Base-by-base conservation (phyloP, 2,888 invertebrate species). In the Tryphoninae sp. region DNA sequence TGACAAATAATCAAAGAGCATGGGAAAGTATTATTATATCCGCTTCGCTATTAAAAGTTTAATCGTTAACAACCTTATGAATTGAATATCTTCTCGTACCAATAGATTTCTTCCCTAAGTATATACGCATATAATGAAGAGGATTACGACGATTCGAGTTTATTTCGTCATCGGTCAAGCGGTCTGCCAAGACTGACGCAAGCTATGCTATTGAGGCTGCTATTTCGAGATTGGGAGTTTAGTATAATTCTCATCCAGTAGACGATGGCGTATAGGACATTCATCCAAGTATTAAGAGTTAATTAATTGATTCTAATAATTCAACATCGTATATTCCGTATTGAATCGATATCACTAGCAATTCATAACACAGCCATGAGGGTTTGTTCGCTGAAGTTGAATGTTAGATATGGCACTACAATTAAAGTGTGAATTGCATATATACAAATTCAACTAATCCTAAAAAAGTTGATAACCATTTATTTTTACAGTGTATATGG, bases 131-230 rank as follows among this genome's bases (percentile, higher is more conserved):
- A 49, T 49, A 53, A 65, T 19, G 33, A 74, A 42, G 42, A 61
- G 62, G 51, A 71, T 33, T 68, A 51, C 26, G 45, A 61, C 65
- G 71, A 80, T 76, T 33, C 59, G 45, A 67, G 81, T 55, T 73
- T 53, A 72, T 78, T 84, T 83, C 84, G 72, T 84, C 84, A 84
- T 73, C 78, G 61, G 74, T 67, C 26, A 80, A 67, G 51, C 55
- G 79, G 77, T 73, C 75, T 86, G 88, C 86, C 87, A 87, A 87
- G 81, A 84, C 87, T 87, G 86, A 87, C 87, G 87, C 77, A 87
- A 86, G 84, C 84, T 77, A 81, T 73, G 81, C 84, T 87, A 88
- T 88, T 86, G 87, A 84, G 88, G 86, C 77, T 87, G 84, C 86
- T 89, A 89, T 89, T 89, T 89, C 83, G 84, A 87, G 87, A 80